A percentile compares a stretch with the other conserved stretches of the same genome.
Conservation (phyloP, 2,113 vertebrate genomes). For the Cephalopterus ornatus region DNA sequence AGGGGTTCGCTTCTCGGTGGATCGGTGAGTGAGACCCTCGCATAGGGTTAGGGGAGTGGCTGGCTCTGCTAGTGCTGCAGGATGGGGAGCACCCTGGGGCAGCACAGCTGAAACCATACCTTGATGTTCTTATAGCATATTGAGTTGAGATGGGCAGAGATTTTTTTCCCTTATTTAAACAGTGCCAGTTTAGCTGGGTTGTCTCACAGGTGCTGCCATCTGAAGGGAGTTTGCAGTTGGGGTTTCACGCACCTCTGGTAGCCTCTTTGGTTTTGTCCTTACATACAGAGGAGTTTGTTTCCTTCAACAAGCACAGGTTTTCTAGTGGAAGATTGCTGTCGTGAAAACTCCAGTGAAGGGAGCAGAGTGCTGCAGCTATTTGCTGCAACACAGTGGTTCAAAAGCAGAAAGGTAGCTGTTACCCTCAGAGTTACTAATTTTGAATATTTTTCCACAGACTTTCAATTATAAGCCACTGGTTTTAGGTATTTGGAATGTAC, state of each 20-base stretch:
- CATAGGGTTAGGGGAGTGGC: background rate
- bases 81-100: background rate
- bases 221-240: background rate
- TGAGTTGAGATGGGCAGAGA: background rate
- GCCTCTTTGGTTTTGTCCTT: background rate
- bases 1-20: constrained; percentile 18
- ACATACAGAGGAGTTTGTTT: background rate
- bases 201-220: background rate
- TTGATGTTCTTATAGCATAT: background rate
- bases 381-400: background rate
- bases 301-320: background rate
- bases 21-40: constrained; percentile 57
- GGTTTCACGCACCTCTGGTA: background rate
- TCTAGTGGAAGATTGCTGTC: background rate
- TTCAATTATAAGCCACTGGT: background rate
- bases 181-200: background rate
- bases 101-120: background rate
- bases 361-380: background rate
- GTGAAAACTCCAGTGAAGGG: background rate
- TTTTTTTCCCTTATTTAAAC: background rate
- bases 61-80: background rate
- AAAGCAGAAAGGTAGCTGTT: background rate
- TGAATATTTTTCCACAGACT: background rate
- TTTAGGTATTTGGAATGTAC: background rate
- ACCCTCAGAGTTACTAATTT: background rate